Base-by-base conservation (phyloP, 1,140 invertebrate genomes). In the Micrasema minimum region DNA sequence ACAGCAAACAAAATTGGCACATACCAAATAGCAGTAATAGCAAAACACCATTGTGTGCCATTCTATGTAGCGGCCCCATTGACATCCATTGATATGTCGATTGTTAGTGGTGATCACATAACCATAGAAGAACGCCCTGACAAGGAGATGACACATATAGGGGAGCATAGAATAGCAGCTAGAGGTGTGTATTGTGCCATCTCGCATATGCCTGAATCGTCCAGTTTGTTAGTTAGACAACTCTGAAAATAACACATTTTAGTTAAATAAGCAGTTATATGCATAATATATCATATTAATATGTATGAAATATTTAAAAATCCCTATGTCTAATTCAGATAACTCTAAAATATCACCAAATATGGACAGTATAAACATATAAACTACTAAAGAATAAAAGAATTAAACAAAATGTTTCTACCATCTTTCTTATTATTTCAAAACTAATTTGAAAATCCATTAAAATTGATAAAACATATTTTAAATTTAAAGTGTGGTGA, bases 1-100 rank as follows among this genome's bases (percentile, higher is more conserved):
- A 99, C 97, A 1, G 98, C 97, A 0, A 99, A 99, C 80, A 99
- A 99, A 90, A 98, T 99, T 80, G 98, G 98, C 73, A 99, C 98
- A 16, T 99, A 98, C 81, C 95, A 96, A 90, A 92, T 99, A 78
- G 96, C 97, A 0, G 91, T 99, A 45, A 83, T 93, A 31, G 96
- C 96, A 6, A 94, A 95, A 77, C 85, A 97, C 83, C 96, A 99
- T 79, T 86, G 88, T 16, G 91, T 99, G 26, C 95, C 96, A 71
- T 99, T 99, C 82, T 99, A 96, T 82, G 91, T 99, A 11, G 97
- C 96, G 0, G 96, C 96, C 16, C 97, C 97, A 0, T 86, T 91
- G 37, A 96, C 96, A 0, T 95, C 97, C 0, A 95, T 99, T 78
- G 97, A 99, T 84, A 87, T 92, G 73, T 87, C 83, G 6, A 88